These are phyloP conservation scores for Scaptomyza cyrtandrae DNA, from an alignment of 2,888 invertebrate species.

Conservation along the genomic window DNA sequence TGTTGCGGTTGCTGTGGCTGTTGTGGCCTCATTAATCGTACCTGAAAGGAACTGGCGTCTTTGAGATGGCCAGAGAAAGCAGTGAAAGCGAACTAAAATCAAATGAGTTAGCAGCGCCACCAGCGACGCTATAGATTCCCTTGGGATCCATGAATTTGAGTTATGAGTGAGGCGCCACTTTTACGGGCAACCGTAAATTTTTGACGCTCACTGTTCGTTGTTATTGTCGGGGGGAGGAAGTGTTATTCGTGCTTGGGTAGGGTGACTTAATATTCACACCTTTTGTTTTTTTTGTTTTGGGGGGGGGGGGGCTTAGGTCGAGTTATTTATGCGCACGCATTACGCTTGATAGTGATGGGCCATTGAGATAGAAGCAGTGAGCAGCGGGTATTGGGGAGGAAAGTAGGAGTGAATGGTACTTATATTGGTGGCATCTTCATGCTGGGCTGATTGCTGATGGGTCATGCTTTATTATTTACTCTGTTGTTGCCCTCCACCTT, in stretches of 20 bases:
- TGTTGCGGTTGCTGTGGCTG: slow-evolving; percentile 78
- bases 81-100: slow-evolving; percentile 50
- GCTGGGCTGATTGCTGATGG: slow-evolving; percentile 77
- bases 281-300: slow-evolving; percentile 56
- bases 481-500: slow-evolving; percentile 30
- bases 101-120: slow-evolving; percentile 66
- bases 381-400: not conserved
- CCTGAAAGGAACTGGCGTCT: slow-evolving; percentile 14
- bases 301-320: slow-evolving; percentile 31
- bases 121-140: slow-evolving; percentile 36
- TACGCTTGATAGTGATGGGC: slow-evolving; percentile 67
- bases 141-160: slow-evolving; percentile 78
- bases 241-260: slow-evolving; percentile 4
- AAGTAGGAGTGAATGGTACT: not conserved
- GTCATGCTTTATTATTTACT: slow-evolving; percentile 77
- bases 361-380: slow-evolving; percentile 13
- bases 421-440: slow-evolving; percentile 42
- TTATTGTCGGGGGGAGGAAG: not conserved
- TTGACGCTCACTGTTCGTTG: slow-evolving; percentile 35
- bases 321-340: slow-evolving; percentile 77
- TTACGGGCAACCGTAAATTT: slow-evolving; percentile 75
- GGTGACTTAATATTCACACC: slow-evolving; percentile 76
- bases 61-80: slow-evolving; percentile 10
- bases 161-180: slow-evolving; percentile 73
- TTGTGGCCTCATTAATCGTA: slow-evolving; percentile 78